phyloP scores from a whole-genome alignment of 2,888 invertebrate species.

The Enchytraeus crypticus region DNA sequence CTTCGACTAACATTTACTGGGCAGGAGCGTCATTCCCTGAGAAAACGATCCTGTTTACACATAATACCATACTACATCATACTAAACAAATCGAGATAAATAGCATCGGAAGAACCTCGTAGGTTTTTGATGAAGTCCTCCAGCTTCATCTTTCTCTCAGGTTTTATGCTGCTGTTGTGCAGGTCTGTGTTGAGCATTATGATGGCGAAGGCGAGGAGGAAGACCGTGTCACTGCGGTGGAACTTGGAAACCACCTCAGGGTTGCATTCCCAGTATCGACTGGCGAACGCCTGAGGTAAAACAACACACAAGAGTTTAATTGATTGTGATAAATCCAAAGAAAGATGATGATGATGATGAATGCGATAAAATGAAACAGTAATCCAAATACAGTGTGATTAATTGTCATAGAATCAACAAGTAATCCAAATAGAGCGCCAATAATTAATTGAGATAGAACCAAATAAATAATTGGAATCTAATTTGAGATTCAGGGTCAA shows the following conservation, averaged over 20 bases:
- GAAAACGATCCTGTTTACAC: no score
- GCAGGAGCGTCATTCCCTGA: no score
- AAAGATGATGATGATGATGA: background rate
- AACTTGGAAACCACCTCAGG: conserved; percentile 73
- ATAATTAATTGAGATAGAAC: no score
- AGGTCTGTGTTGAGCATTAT: conserved; percentile 98
- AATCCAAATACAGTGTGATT: background rate
- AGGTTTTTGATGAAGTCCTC: conserved; percentile 92
- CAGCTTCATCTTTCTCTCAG: conserved; percentile 83
- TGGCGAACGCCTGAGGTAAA: conserved; percentile 60
- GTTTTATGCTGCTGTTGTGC: conserved; percentile 86
- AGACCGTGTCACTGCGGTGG: conserved; percentile 55
- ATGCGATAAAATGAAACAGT: background rate
- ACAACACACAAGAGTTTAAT: background rate
- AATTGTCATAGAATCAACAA: background rate
- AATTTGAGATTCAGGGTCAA: no score
- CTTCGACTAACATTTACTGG: no score
- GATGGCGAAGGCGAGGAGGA: conserved; percentile 74
- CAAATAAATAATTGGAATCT: no score
- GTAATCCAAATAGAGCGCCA: no score
- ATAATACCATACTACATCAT: no score
- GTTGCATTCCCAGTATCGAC: conserved; percentile 88
- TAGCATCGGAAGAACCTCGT: no score
- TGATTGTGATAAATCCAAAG: no score
- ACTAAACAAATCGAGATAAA: no score